A percentile compares a stretch with the other conserved stretches of the same genome.
Evolutionary conservation across 2,888 invertebrate genomes (phyloP).

Genomic region (Ornithoptera priamus): DNA sequence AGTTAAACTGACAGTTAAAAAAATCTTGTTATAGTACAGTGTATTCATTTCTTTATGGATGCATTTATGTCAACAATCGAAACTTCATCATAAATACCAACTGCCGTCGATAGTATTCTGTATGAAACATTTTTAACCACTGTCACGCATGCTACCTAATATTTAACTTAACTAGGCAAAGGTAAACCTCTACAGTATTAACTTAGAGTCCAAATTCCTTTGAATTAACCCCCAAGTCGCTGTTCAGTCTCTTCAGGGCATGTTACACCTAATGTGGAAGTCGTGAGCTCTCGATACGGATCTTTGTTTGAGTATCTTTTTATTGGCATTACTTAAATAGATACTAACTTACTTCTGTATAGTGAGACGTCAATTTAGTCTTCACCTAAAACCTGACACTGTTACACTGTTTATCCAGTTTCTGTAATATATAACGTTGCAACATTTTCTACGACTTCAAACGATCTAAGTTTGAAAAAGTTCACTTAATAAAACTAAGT

Average conservation of each 20-base stretch:
- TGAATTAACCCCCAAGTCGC: neutral
- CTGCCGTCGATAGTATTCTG: conserved; percentile 46
- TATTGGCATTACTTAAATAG: conserved; percentile 31
- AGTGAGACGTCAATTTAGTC: conserved; percentile 1
- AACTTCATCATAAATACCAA: conserved; percentile 36
- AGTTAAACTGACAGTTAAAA: neutral
- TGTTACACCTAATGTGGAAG: conserved; percentile 43
- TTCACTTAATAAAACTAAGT: too few relatives aligned
- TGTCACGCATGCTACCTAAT: conserved; percentile 16
- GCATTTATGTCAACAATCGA: conserved; percentile 33
- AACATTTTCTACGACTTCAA: too few relatives aligned
- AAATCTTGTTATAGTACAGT: neutral
- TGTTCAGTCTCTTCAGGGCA: conserved; percentile 9
- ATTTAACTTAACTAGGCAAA: neutral
- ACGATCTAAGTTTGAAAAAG: too few relatives aligned
- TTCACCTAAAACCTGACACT: neutral
- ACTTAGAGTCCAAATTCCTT: neutral
- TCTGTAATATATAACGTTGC: neutral
- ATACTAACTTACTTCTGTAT: conserved; percentile 24
- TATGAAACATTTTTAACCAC: conserved; percentile 38
- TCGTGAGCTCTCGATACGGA: conserved; percentile 49
- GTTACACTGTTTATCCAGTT: neutral
- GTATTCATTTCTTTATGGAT: conserved; percentile 21
- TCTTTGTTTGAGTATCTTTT: conserved; percentile 45
- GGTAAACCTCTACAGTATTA: neutral